phyloP scores from a whole-genome alignment of 2,797 vertebrate species.

The Helostoma temminkii region DNA sequence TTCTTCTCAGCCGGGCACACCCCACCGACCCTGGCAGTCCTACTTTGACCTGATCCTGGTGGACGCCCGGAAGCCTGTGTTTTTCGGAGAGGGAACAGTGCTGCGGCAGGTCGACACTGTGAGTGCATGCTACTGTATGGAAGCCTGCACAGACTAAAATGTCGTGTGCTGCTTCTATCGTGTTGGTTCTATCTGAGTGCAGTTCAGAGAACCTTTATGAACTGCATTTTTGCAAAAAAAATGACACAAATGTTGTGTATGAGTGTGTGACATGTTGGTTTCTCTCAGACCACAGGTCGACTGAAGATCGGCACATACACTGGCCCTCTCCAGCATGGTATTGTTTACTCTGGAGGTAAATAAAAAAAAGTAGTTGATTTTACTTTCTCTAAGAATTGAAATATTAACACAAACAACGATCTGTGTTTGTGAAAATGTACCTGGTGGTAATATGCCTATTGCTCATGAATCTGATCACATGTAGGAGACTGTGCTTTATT shows the following conservation, averaged over 20 bases:
- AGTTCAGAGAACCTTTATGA: background rate
- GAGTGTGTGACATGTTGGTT: background rate
- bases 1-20: slow-evolving; percentile 81
- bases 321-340: slow-evolving; percentile 93
- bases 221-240: background rate
- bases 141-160: background rate
- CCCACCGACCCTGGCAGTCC: slow-evolving; percentile 92
- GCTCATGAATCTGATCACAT: background rate
- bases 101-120: slow-evolving; percentile 95
- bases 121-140: slow-evolving; percentile 60
- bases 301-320: slow-evolving; percentile 97
- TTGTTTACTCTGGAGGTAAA: slow-evolving; percentile 96
- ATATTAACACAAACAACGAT: background rate
- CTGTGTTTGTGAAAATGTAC: background rate
- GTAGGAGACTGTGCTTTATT: background rate
- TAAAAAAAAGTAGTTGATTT: background rate
- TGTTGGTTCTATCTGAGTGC: background rate
- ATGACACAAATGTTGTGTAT: background rate
- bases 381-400: background rate
- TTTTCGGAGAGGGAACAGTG: slow-evolving; percentile 94
- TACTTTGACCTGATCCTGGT: slow-evolving; percentile 96
- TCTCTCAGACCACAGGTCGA: slow-evolving; percentile 89
- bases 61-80: slow-evolving; percentile 93
- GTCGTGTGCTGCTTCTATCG: background rate
- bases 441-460: too few species aligned